Evolutionary conservation across 2,113 vertebrate genomes (phyloP).

Genomic region (Gambusia affinis): DNA sequence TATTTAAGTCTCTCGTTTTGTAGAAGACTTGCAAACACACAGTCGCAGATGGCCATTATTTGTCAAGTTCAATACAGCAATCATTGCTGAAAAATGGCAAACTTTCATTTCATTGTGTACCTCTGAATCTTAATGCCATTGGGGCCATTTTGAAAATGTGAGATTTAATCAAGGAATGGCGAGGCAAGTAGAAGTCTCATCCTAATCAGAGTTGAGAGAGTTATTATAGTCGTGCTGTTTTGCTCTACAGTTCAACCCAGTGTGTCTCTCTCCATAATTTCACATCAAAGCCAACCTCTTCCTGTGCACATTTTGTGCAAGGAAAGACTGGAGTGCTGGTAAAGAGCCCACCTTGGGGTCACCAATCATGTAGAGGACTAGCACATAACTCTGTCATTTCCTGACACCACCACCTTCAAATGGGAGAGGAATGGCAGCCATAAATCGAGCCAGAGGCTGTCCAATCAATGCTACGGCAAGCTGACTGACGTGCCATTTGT

Average conservation of each 20-base stretch:
- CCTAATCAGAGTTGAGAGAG: slow-evolving; percentile 70
- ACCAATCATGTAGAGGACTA: slow-evolving; percentile 76
- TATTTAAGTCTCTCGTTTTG: slow-evolving; percentile 20
- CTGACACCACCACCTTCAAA: slow-evolving; percentile 75
- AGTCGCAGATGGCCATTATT: slow-evolving; percentile 51
- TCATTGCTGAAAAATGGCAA: slow-evolving; percentile 67
- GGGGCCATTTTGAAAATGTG: slow-evolving; percentile 43
- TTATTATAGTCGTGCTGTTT: slow-evolving; percentile 55
- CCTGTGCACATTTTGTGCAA: slow-evolving; percentile 28
- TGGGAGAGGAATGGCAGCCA: slow-evolving; percentile 71
- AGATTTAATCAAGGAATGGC: slow-evolving; percentile 76
- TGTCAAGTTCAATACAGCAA: slow-evolving; percentile 68
- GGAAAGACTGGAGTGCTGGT: slow-evolving; percentile 38
- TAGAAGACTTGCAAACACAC: slow-evolving; percentile 17
- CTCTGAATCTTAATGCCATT: slow-evolving; percentile 42
- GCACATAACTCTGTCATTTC: slow-evolving; percentile 76
- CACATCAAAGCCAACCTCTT: slow-evolving; percentile 32
- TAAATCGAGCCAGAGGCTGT: slow-evolving; percentile 70
- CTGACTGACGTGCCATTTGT: slow-evolving; percentile 69
- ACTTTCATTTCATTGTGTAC: slow-evolving; percentile 57
- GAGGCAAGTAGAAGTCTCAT: slow-evolving; percentile 51
- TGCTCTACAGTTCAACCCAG: slow-evolving; percentile 18
- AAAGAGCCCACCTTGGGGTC: slow-evolving; percentile 62
- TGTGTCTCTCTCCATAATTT: slow-evolving; percentile 40
- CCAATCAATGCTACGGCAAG: slow-evolving; percentile 73